Evolutionary conservation across 2,113 vertebrate genomes (phyloP), one percentile per base, ranked within the genome.

Genomic region (Scomber colias): DNA sequence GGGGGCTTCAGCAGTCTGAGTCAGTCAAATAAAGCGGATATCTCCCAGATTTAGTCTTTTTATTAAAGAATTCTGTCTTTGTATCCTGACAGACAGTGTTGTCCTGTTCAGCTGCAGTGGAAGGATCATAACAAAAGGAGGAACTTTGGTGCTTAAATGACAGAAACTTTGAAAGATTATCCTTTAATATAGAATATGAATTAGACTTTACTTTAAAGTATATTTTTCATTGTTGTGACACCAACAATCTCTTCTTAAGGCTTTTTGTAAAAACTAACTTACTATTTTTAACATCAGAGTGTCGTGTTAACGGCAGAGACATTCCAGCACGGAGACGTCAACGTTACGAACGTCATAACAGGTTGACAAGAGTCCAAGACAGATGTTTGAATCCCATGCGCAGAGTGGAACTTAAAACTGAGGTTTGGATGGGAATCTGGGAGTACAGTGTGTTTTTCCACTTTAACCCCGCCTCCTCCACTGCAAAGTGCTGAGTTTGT

Each of bases 351-450:
- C 77, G 75, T 91, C 77, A 83, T 13, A 71, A 62, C 77, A 83
- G 44, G 14, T 70, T 90, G 86, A 84, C 56, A 83, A 72, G 76
- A 84, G 87, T 86, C 81, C 85, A 90, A 87, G 80, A 85, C 90
- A 83, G 84, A 91, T 88, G 88, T 89, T 86, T 79, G 71, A 73
- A 21, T 75, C 69, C 12, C 49, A 44, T 60, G 31, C 53, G 45
- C 55, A 30, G 70, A 81, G 68, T 77, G 45, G 70, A 74, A 53
- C 24, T 61, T 49, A 84, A 77, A 17, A n/a, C 27, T 24, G 50
- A 71, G 81, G 48, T 86, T 72, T 85, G 70, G 77, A 84, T 66
- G 82, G 68, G 62, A 86, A 72, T 77, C 48, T 71, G n/a, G 48
- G 57, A 57, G 50, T 0, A 5, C 56, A 35, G n/a, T 21, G 67